Percentiles rank a stretch among this genome's conserved stretches.
Evolutionary conservation across 2,888 invertebrate species (phyloP).

Genomic region (Peribatodes rhomboidaria): DNA sequence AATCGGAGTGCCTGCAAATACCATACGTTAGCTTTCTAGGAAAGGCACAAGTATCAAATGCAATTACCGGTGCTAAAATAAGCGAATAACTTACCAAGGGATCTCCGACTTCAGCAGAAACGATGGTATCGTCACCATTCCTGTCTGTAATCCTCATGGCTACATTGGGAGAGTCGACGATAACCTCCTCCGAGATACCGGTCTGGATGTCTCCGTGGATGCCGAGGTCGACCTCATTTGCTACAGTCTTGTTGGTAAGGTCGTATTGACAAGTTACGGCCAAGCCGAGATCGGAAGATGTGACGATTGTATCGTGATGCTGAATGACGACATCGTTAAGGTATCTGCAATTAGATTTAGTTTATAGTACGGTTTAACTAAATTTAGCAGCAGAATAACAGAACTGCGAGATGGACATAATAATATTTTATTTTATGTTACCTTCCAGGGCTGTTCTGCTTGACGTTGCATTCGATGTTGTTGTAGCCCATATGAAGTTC

Average conservation of each 20-base stretch:
- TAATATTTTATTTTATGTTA: conserved; percentile 69
- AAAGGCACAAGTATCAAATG: conserved; percentile 4
- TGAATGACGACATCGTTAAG: conserved; percentile 97
- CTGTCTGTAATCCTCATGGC: conserved; percentile 97
- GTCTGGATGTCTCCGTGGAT: conserved; percentile 96
- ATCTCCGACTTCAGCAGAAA: conserved; percentile 96
- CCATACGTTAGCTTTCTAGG: conserved; percentile 14
- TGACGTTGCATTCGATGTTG: conserved; percentile 96
- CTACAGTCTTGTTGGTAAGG: conserved; percentile 96
- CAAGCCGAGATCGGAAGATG: conserved; percentile 96
- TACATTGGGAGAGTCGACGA: conserved; percentile 97
- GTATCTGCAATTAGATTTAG: conserved; percentile 79
- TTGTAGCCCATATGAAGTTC: conserved; percentile 97
- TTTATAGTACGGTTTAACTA: conserved; percentile 27
- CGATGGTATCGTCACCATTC: conserved; percentile 93
- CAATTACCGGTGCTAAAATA: conserved; percentile 23
- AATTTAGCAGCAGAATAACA: conserved; percentile 3
- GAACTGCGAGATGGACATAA: conserved; percentile 13
- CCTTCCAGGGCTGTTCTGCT: conserved; percentile 94
- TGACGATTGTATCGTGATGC: conserved; percentile 98
- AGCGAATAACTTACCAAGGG: conserved; percentile 86
- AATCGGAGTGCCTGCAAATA: conserved; percentile 90
- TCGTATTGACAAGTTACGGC: conserved; percentile 98
- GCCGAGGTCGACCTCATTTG: conserved; percentile 96
- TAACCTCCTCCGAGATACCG: conserved; percentile 95